Conservation (phyloP, 2,797 vertebrate species). For the Fringilla coelebs region DNA sequence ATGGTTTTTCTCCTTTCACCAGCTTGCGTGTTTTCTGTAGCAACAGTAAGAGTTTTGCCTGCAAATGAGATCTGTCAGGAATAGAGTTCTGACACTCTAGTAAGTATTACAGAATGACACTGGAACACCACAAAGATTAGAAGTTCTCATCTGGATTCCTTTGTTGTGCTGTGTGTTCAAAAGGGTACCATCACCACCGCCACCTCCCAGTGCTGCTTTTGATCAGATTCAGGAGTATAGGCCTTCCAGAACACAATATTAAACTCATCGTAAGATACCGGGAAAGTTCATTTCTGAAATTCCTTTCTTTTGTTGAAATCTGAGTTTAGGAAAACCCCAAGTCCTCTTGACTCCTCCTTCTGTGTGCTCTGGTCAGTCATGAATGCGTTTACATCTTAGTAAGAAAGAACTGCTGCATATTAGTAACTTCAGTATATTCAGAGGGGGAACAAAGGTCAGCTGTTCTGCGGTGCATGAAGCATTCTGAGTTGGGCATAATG, state of each 20-base stretch:
- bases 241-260: constrained; percentile 62
- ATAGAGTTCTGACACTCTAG: not conserved
- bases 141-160: constrained; percentile 52
- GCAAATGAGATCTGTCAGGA: not conserved
- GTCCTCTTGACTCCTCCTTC: not conserved
- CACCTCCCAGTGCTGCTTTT: constrained; percentile 45
- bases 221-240: constrained; percentile 59
- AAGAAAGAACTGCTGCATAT: not conserved
- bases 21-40: not conserved
- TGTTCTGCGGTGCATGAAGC: not conserved
- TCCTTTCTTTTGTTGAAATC: not conserved
- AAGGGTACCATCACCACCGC: constrained; percentile 45
- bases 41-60: not conserved
- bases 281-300: constrained; percentile 44
- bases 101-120: not conserved
- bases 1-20: not conserved
- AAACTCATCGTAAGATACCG: constrained; percentile 64
- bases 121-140: constrained; percentile 49
- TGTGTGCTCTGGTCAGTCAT: not conserved
- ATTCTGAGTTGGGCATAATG: not conserved
- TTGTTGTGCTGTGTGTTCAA: constrained; percentile 68
- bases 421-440: not conserved
- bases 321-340: not conserved
- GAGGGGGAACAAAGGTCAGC: not conserved
- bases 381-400: not conserved